Evolutionary conservation across 2,113 vertebrate genomes (phyloP).

Genomic region (Octodon degus): DNA sequence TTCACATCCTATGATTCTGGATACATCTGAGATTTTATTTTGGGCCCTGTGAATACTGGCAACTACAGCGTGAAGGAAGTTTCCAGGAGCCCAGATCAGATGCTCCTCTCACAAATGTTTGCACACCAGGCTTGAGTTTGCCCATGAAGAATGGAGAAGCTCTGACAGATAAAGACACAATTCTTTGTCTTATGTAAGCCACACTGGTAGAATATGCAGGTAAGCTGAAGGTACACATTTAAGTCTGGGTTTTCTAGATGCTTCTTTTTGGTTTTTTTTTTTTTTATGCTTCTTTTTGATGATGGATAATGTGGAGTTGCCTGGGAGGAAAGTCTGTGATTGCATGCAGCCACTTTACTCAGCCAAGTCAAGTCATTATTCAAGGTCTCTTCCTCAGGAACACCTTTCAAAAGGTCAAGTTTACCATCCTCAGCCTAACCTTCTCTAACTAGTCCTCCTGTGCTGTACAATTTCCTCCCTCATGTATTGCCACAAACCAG

Average conservation of each 20-base stretch:
- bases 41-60: not conserved
- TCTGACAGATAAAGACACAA: not conserved
- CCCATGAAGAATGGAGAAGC: not conserved
- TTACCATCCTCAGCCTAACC: not conserved
- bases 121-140: not conserved
- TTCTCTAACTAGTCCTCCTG: no score
- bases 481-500: no score
- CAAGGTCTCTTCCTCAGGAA: not conserved
- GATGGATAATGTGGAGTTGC: not conserved
- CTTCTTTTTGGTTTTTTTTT: no score
- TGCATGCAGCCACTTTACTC: not conserved
- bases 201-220: not conserved
- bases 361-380: not conserved
- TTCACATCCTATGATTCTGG: not conserved
- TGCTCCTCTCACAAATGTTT: not conserved
- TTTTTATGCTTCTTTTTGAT: not conserved
- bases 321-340: not conserved
- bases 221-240: not conserved
- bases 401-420: not conserved
- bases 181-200: not conserved
- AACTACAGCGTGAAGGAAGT: not conserved
- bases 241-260: not conserved
- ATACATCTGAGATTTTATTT: not conserved
- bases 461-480: not conserved
- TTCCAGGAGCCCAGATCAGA: not conserved